Conservation (phyloP, 2,113 vertebrate genomes). For the Pterocles burchelli region DNA sequence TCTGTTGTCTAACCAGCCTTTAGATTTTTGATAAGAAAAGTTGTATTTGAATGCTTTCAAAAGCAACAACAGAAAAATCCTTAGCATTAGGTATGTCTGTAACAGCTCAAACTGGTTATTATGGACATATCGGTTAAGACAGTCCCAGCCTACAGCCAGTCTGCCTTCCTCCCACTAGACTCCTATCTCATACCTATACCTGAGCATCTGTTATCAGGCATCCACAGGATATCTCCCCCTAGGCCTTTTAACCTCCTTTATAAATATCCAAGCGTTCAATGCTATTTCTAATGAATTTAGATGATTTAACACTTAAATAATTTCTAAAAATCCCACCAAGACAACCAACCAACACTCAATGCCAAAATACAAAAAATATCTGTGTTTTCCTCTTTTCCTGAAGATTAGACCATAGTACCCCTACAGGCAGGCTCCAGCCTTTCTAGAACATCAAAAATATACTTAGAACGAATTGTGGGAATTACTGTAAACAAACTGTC, state of each 20-base stretch:
- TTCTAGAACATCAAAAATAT: neutral
- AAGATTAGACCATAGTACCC: neutral
- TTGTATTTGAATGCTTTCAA: neutral
- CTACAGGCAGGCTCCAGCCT: neutral
- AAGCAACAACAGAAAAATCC: neutral
- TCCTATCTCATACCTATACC: neutral
- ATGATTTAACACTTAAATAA: neutral
- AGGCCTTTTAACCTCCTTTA: neutral
- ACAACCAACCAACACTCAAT: neutral
- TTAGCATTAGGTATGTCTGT: neutral
- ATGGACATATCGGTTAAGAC: neutral
- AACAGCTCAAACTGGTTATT: neutral
- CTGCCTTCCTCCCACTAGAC: neutral
- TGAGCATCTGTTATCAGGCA: neutral
- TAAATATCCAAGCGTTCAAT: neutral
- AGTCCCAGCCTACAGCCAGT: neutral
- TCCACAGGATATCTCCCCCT: neutral
- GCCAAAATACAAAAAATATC: neutral
- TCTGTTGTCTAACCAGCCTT: neutral
- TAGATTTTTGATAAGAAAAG: neutral
- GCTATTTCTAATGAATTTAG: neutral
- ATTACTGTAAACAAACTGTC: neutral
- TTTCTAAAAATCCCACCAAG: fast-evolving
- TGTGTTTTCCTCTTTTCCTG: neutral
- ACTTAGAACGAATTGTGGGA: neutral